Percentiles rank a stretch among this genome's conserved stretches.
Evolutionary conservation across 2,113 vertebrate genomes (phyloP).

Genomic region (Shinisaurus crocodilurus): DNA sequence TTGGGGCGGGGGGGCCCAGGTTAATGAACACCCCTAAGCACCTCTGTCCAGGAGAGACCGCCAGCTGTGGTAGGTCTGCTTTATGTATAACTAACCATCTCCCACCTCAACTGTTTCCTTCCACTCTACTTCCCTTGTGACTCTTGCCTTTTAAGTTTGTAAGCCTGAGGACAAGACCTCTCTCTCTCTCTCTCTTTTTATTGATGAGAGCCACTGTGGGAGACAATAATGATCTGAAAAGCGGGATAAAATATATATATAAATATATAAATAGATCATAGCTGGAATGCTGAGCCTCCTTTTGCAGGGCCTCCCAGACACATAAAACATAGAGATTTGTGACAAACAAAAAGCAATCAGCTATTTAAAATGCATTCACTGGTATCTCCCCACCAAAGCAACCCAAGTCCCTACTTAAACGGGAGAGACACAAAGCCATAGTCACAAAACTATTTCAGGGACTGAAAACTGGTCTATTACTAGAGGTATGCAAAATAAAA

Average conservation of each 20-base stretch:
- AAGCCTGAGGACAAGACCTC: not conserved
- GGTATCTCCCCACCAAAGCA: slow-evolving; percentile 54
- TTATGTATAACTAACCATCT: not conserved
- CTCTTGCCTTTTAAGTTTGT: not conserved
- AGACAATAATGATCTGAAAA: not conserved
- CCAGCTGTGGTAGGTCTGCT: not conserved
- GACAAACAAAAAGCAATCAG: slow-evolving; percentile 60
- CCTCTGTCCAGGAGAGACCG: not conserved
- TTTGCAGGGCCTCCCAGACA: not conserved
- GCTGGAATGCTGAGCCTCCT: not conserved
- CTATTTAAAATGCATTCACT: slow-evolving; percentile 66
- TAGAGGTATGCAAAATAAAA: not conserved
- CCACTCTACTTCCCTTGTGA: not conserved
- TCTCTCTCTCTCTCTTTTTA: not conserved
- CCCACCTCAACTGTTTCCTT: not conserved
- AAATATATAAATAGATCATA: not conserved
- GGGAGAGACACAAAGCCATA: slow-evolving; percentile 77
- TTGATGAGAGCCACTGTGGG: not conserved
- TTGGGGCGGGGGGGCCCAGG: no score
- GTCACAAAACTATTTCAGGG: slow-evolving; percentile 93
- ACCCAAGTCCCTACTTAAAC: slow-evolving; percentile 65
- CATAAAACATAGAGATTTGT: not conserved
- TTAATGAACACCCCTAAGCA: no score
- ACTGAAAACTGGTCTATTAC: slow-evolving; percentile 81
- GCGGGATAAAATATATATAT: not conserved